phyloP scores from a whole-genome alignment of 2,888 invertebrate species.

The Archaeoteleia sp. region DNA sequence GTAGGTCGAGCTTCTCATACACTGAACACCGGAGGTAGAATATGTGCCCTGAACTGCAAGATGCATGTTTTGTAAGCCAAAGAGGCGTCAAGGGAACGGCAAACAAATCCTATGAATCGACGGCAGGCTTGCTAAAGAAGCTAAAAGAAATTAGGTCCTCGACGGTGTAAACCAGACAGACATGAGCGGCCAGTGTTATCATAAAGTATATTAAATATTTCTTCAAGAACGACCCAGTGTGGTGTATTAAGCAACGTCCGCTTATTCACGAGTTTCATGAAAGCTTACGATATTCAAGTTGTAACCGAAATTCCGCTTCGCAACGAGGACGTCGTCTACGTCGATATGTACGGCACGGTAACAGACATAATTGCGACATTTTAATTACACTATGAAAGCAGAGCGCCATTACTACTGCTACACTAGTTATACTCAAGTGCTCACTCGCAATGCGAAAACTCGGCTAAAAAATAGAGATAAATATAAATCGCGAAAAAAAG shows the following conservation, averaged over 20 bases:
- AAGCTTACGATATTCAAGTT: neutral
- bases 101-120: neutral
- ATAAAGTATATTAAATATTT: too few species aligned
- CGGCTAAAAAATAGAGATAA: too few species aligned
- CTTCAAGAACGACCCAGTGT: neutral
- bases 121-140: constrained; percentile 10
- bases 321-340: too few species aligned
- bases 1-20: constrained; percentile 22
- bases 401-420: too few species aligned
- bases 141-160: constrained; percentile 31
- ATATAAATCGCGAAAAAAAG: too few species aligned
- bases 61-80: constrained; percentile 23
- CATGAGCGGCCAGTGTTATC: too few species aligned
- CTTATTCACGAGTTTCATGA: neutral
- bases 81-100: neutral
- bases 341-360: too few species aligned
- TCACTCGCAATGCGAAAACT: too few species aligned
- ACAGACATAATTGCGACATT: too few species aligned
- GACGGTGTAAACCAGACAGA: constrained; percentile 12
- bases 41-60: constrained; percentile 16
- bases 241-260: neutral
- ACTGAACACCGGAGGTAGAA: constrained; percentile 14
- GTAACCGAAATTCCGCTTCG: neutral
- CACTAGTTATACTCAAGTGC: too few species aligned
- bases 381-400: too few species aligned